Conservation (phyloP, 2,797 vertebrate species). For the Molothrus aeneus region DNA sequence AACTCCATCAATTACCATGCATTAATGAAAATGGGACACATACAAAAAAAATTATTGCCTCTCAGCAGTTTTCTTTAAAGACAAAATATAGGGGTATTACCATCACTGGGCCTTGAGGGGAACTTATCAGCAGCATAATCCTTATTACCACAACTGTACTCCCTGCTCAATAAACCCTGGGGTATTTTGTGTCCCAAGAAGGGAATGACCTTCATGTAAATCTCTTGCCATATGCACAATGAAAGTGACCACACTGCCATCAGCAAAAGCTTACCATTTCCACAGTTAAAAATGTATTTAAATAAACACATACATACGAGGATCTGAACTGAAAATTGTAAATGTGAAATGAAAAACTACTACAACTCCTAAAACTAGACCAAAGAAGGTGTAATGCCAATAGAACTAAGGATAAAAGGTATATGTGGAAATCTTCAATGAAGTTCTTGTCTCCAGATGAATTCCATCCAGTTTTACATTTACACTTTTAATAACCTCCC, state of each 20-base stretch:
- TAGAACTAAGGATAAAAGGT: neutral
- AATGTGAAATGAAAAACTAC: neutral
- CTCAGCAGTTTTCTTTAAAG: conserved; percentile 84
- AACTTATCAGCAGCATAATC: conserved; percentile 75
- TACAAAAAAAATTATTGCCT: conserved; percentile 81
- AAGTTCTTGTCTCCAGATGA: neutral
- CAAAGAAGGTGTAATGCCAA: neutral
- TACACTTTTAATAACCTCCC: conserved; percentile 6
- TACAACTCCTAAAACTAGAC: conserved; percentile 15
- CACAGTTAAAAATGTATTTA: conserved; percentile 43
- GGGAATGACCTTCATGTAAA: conserved; percentile 43
- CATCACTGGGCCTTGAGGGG: conserved; percentile 74
- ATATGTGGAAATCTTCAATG: neutral
- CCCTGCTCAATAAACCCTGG: conserved; percentile 33
- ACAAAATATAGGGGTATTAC: conserved; percentile 80
- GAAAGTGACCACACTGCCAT: conserved; percentile 21
- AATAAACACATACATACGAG: neutral
- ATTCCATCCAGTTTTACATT: conserved; percentile 18
- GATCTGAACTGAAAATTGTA: neutral
- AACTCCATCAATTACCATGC: conserved; percentile 85
- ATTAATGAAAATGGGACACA: conserved; percentile 85
- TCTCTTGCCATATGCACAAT: neutral
- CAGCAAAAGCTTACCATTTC: conserved; percentile 12
- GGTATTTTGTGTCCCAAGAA: conserved; percentile 67
- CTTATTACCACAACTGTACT: conserved; percentile 75